These are phyloP conservation scores for Tenthredo amoena DNA, from an alignment of 2,888 invertebrate species.

Conservation along the genomic window DNA sequence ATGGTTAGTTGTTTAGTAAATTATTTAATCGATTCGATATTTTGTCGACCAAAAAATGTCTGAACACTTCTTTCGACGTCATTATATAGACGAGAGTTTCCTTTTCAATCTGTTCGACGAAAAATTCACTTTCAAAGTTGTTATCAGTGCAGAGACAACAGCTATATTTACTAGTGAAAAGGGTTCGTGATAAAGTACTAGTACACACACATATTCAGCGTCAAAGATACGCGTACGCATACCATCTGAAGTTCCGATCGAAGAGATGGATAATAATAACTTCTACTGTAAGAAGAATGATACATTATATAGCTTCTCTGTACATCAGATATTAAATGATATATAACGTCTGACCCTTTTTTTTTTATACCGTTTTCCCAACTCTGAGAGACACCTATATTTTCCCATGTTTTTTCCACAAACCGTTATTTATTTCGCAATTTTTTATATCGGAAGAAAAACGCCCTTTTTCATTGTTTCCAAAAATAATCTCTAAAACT, in stretches of 20 bases:
- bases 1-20: no score
- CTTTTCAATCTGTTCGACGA: neutral
- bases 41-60: neutral
- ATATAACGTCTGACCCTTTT: no score
- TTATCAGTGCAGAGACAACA: neutral
- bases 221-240: neutral
- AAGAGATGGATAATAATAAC: neutral
- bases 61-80: neutral
- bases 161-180: constrained; percentile 8
- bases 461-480: no score
- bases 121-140: neutral
- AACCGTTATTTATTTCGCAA: no score
- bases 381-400: no score
- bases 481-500: no score
- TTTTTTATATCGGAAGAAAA: no score
- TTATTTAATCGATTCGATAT: neutral
- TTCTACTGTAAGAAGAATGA: neutral
- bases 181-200: neutral
- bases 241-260: neutral
- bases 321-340: neutral
- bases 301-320: neutral
- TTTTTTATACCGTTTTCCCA: no score
- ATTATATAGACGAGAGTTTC: neutral
- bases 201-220: neutral
- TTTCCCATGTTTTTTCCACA: no score